phyloP scores from a whole-genome alignment of 2,888 invertebrate genomes.

The Carcina quercana region DNA sequence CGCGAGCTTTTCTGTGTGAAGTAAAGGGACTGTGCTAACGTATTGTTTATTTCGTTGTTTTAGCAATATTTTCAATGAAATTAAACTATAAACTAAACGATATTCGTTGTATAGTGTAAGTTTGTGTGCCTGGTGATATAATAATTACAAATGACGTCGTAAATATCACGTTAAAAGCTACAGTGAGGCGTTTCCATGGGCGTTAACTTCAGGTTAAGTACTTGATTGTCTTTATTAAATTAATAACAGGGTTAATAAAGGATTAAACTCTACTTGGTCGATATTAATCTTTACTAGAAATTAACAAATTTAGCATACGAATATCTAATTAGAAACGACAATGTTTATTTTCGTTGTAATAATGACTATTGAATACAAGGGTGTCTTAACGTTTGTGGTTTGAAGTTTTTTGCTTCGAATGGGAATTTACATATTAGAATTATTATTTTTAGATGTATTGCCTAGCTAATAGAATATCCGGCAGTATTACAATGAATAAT shows the following conservation, averaged over 20 bases:
- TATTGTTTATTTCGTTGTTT: conserved; percentile 47
- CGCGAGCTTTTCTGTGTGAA: conserved; percentile 54
- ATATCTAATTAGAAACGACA: too few relatives aligned
- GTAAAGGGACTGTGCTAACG: conserved; percentile 45
- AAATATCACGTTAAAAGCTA: conserved; percentile 26
- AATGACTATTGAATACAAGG: too few relatives aligned
- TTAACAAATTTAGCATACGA: too few relatives aligned
- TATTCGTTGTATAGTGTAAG: conserved; percentile 7
- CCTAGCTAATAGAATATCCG: too few relatives aligned
- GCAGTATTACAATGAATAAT: too few relatives aligned
- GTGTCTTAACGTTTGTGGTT: too few relatives aligned
- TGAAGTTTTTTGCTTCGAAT: too few relatives aligned
- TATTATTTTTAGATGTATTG: too few relatives aligned
- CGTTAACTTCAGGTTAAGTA: conserved; percentile 65
- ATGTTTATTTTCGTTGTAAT: too few relatives aligned
- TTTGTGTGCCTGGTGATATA: conserved; percentile 20
- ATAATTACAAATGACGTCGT: conserved; percentile 27
- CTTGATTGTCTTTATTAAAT: conserved; percentile 60
- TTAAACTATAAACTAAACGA: conserved; percentile 16
- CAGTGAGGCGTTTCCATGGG: conserved; percentile 56
- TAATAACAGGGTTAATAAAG: conserved; percentile 44
- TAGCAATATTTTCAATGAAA: conserved; percentile 33
- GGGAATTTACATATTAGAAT: too few relatives aligned
- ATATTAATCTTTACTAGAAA: too few relatives aligned
- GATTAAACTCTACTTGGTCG: conserved; percentile 21